Base-by-base conservation (phyloP, 1,140 invertebrate species). In the Pseudachorutes palmiensis region DNA sequence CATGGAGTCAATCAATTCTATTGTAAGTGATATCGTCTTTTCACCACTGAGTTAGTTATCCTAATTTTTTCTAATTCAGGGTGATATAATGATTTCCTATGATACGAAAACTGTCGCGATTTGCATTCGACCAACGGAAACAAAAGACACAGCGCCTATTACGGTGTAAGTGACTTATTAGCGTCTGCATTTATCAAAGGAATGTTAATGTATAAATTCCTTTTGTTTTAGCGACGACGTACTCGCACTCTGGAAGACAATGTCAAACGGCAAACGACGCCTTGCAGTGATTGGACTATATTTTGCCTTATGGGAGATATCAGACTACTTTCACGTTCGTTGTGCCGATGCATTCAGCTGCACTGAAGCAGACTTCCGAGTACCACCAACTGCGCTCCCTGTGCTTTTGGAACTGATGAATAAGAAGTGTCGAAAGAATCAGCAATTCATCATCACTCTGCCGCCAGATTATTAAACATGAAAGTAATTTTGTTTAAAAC, bases 201-300 rank as follows among this genome's bases (percentile, higher is more conserved):
- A n/a, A n/a, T n/a, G n/a, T n/a, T n/a, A n/a, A n/a, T n/a, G n/a
- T n/a, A n/a, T n/a, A n/a, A n/a, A n/a, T n/a, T n/a, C n/a, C 24
- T 55, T 55, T 55, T 55, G 51, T 55, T 24, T 55, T 41, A 9
- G 19, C 5, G 36, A 41, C 12, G 51, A 26, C 12, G 24, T 55
- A 5, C 9, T 14, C 3, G 51, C 51, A 26, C 14, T 55, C 9
- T 55, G 51, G 51, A 24, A 12, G 24, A 24, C 5, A 26, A 14
- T 14, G 51, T 55, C 51, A 26, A 55, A 55, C 24, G 51, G 51
- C 9, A 55, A 55, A 22, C 51, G 51, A 19, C 51, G 51, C 9
- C 5, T 55, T 5, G 51, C 51, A 5, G 51, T 55, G 51, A 55
- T 55, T 55, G 51, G 51, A 26, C 51, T 55, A 9, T 55, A 55